Evolutionary conservation across 2,888 invertebrate genomes (phyloP).

Genomic region (Trachelus tabidus): DNA sequence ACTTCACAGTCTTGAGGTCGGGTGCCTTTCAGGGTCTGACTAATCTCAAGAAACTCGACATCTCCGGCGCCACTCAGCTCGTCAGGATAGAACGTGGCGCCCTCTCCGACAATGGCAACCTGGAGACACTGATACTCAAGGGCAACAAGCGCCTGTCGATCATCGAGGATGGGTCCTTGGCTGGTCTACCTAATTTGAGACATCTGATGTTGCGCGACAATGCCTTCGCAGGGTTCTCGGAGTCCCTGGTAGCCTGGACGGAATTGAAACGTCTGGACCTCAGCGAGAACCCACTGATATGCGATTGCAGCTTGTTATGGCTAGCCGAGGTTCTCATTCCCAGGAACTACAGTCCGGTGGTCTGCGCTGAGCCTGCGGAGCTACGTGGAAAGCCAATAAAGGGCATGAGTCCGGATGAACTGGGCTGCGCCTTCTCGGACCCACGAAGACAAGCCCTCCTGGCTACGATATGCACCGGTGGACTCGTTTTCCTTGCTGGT

Average conservation of each 20-base stretch:
- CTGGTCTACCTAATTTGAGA: slow-evolving; percentile 82
- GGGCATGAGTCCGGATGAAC: slow-evolving; percentile 77
- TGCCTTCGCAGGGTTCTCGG: slow-evolving; percentile 79
- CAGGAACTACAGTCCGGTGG: slow-evolving; percentile 76
- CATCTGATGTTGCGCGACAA: slow-evolving; percentile 84
- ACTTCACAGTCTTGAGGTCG: slow-evolving; percentile 76
- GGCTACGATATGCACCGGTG: slow-evolving; percentile 79
- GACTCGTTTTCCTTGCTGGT: slow-evolving; percentile 78
- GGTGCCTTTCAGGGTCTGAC: slow-evolving; percentile 83
- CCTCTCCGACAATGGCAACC: slow-evolving; percentile 82
- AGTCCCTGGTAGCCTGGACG: slow-evolving; percentile 82
- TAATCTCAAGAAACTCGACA: slow-evolving; percentile 80
- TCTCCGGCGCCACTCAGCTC: slow-evolving; percentile 81
- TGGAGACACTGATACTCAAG: slow-evolving; percentile 80
- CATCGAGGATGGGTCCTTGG: slow-evolving; percentile 81
- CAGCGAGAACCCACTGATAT: slow-evolving; percentile 84
- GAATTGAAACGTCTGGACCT: slow-evolving; percentile 82
- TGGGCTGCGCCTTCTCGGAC: slow-evolving; percentile 85
- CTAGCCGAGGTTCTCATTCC: slow-evolving; percentile 78
- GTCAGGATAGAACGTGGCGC: slow-evolving; percentile 81
- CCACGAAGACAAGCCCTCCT: slow-evolving; percentile 84
- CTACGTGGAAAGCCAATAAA: slow-evolving; percentile 75
- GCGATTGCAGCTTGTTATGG: slow-evolving; percentile 86
- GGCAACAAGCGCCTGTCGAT: slow-evolving; percentile 81
- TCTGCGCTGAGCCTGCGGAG: slow-evolving; percentile 80